A percentile compares a stretch with the other conserved stretches of the same genome.
Evolutionary conservation across 92 coral and sea anemone species (phyloP).

Genomic region (Epizoanthus stellaris): DNA sequence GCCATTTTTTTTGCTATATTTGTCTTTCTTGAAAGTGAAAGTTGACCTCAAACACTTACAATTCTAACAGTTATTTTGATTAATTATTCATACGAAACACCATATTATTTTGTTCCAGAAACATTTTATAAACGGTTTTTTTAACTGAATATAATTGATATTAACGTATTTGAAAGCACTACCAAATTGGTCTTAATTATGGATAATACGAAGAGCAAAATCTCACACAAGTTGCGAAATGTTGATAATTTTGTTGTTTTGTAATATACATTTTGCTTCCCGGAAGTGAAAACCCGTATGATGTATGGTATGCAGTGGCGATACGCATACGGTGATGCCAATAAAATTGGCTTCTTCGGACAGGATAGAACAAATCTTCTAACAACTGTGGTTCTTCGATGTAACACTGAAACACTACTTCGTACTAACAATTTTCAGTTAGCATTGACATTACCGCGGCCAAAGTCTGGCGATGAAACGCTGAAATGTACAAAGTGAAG

Average conservation of each 20-base stretch:
- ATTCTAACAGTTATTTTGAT: no score
- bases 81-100: no score
- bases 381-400: background rate
- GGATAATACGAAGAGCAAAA: background rate
- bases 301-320: constrained; percentile 1
- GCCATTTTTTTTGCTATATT: no score
- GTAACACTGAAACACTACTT: background rate
- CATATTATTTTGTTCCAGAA: no score
- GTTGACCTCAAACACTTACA: no score
- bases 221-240: background rate
- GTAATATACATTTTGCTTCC: constrained; percentile 16
- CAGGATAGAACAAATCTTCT: background rate
- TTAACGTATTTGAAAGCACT: background rate
- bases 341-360: background rate
- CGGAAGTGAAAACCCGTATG: constrained; percentile 38
- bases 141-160: background rate
- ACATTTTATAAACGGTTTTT: background rate
- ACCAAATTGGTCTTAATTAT: background rate
- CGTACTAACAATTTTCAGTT: background rate
- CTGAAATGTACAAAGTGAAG: background rate
- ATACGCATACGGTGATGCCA: background rate
- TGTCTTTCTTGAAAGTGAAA: no score
- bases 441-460: background rate
- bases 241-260: constrained; percentile 3
- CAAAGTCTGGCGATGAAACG: constrained; percentile 15